Percentiles rank a stretch among this genome's conserved stretches.
Conservation (phyloP, 2,797 vertebrate species). For the Sternotherus odoratus region DNA sequence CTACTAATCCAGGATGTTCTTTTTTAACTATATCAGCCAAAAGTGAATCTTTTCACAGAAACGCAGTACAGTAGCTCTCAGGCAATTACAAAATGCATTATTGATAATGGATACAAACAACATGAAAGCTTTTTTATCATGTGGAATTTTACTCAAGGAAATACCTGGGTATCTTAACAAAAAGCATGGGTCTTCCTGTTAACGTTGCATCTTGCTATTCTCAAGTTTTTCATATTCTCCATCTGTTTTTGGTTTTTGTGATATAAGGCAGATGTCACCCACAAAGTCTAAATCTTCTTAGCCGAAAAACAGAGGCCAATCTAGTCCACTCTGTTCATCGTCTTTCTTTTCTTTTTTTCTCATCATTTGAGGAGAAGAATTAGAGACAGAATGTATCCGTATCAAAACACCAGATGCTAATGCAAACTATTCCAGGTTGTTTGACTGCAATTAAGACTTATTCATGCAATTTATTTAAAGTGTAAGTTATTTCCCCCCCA, state of each 20-base stretch:
- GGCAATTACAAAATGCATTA: constrained; percentile 28
- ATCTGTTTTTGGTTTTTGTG: constrained; percentile 52
- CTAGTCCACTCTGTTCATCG: neutral
- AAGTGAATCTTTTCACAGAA: constrained; percentile 33
- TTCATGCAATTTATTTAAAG: neutral
- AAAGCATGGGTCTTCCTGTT: neutral
- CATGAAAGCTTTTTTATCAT: neutral
- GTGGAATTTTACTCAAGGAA: neutral
- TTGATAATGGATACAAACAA: neutral
- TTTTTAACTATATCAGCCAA: constrained; percentile 18
- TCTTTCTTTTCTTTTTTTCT: neutral
- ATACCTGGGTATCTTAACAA: neutral
- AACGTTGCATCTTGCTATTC: constrained; percentile 24
- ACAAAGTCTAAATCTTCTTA: neutral
- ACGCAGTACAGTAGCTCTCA: neutral
- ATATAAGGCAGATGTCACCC: constrained; percentile 51
- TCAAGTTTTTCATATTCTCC: constrained; percentile 27
- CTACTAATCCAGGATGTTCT: constrained; percentile 49
- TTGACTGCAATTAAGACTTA: neutral
- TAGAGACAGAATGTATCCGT: neutral
- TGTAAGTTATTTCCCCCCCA: neutral
- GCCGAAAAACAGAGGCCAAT: constrained; percentile 61
- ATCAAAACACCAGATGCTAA: constrained; percentile 18
- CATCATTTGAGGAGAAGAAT: neutral
- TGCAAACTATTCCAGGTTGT: constrained; percentile 43